Evolutionary conservation across 2,797 vertebrate genomes (phyloP).

Genomic region (Anisognathus igniventris): DNA sequence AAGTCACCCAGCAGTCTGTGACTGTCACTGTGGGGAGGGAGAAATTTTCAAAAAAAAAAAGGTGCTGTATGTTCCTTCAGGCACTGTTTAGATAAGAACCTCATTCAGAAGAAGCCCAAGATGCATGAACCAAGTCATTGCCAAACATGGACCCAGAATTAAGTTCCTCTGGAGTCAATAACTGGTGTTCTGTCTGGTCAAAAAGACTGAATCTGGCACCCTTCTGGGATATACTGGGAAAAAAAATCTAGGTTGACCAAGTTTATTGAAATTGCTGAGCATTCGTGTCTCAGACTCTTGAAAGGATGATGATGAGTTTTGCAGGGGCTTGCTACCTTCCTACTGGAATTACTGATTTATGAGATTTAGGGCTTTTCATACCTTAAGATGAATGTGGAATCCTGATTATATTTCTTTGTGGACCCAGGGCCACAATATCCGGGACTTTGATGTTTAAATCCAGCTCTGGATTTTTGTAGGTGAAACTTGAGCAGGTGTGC

Average conservation of each 20-base stretch:
- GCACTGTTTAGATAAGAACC: not conserved
- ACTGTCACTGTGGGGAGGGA: not conserved
- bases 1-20: not conserved
- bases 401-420: not conserved
- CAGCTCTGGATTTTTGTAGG: not conserved
- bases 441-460: not conserved
- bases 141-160: not conserved
- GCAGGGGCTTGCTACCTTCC: not conserved
- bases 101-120: not conserved
- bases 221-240: not conserved
- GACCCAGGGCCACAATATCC: not conserved
- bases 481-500: not conserved
- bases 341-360: not conserved
- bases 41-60: not conserved
- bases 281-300: not conserved
- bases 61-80: not conserved
- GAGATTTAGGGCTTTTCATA: not conserved
- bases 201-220: not conserved
- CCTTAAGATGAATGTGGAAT: not conserved
- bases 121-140: rapidly evolving
- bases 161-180: not conserved
- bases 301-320: not conserved
- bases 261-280: not conserved
- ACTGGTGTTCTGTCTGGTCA: not conserved
- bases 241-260: not conserved